phyloP scores from a whole-genome alignment of 1,140 invertebrate species.

The Drosophila ogumai region DNA sequence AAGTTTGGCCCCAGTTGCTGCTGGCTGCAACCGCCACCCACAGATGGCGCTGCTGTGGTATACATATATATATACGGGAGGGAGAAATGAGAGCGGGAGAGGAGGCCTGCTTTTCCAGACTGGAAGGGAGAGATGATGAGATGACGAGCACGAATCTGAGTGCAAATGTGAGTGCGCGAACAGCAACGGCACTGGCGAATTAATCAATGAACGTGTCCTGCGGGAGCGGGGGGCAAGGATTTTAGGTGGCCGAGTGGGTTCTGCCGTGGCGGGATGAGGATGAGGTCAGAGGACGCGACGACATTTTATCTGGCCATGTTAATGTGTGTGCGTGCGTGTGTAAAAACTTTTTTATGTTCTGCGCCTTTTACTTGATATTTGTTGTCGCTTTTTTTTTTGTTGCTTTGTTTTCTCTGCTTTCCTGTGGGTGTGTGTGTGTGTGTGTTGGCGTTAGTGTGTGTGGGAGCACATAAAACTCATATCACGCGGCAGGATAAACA shows the following conservation, averaged over 20 bases:
- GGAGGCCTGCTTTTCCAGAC: conserved; percentile 37
- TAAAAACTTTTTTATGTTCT: conserved; percentile 53
- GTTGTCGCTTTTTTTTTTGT: conserved; percentile 30
- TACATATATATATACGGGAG: conserved; percentile 3
- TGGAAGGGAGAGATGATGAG: conserved; percentile 51
- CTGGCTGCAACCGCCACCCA: conserved; percentile 24
- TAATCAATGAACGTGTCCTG: conserved; percentile 79
- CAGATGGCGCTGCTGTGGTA: conserved; percentile 39
- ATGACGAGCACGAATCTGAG: conserved; percentile 54
- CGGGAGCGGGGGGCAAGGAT: conserved; percentile 36
- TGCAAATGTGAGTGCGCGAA: conserved; percentile 61
- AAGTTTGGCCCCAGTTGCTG: conserved; percentile 8
- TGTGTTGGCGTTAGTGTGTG: conserved; percentile 2
- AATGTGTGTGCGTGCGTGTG: conserved; percentile 37
- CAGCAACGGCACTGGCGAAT: conserved; percentile 55
- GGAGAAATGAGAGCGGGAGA: conserved; percentile 20
- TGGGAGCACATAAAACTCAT: conserved; percentile 44
- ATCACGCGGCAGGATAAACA: conserved; percentile 46
- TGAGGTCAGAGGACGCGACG: conserved; percentile 50
- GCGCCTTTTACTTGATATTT: conserved; percentile 46
- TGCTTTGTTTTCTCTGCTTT: conserved; percentile 10
- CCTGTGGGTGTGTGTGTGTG: background rate
- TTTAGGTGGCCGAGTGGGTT: background rate
- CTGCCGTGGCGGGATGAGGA: conserved; percentile 3
- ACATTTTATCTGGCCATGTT: conserved; percentile 44